Conservation (phyloP, 2,113 vertebrate species). For the Halcyon senegalensis region DNA sequence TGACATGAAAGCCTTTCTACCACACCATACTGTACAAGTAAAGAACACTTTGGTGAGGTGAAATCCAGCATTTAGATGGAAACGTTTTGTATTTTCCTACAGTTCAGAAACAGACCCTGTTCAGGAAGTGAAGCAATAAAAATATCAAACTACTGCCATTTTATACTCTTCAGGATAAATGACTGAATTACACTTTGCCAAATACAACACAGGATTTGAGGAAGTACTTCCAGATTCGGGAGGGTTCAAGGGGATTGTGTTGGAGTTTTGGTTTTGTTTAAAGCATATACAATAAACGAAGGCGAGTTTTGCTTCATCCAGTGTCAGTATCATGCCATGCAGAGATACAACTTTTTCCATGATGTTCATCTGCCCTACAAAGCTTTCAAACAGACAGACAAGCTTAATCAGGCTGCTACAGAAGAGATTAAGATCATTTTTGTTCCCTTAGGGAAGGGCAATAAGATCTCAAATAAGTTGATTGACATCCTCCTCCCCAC, state of each 20-base stretch:
- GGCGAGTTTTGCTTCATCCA: background rate
- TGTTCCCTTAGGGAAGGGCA: background rate
- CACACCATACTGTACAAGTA: background rate
- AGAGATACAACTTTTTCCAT: background rate
- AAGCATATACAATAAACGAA: background rate
- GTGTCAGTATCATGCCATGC: background rate
- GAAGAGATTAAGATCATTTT: background rate
- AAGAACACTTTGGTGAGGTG: background rate
- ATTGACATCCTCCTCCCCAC: background rate
- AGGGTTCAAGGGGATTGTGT: background rate
- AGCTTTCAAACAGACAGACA: background rate
- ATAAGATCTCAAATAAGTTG: background rate
- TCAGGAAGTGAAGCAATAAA: constrained; percentile 9
- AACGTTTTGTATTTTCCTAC: constrained; percentile 27
- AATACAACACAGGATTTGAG: background rate
- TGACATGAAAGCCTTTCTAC: background rate
- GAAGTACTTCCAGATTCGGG: background rate
- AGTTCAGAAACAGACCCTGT: constrained; percentile 8
- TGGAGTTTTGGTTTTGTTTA: background rate
- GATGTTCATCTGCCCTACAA: background rate
- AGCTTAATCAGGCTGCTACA: background rate
- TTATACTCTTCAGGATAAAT: background rate
- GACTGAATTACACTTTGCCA: background rate
- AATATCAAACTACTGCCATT: constrained; percentile 38
- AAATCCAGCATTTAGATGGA: constrained; percentile 37